A percentile compares a stretch with the other conserved stretches of the same genome.
These are phyloP conservation scores for Meghimatium bilineatum DNA, from an alignment of 2,888 invertebrate species.

Conservation along the genomic window DNA sequence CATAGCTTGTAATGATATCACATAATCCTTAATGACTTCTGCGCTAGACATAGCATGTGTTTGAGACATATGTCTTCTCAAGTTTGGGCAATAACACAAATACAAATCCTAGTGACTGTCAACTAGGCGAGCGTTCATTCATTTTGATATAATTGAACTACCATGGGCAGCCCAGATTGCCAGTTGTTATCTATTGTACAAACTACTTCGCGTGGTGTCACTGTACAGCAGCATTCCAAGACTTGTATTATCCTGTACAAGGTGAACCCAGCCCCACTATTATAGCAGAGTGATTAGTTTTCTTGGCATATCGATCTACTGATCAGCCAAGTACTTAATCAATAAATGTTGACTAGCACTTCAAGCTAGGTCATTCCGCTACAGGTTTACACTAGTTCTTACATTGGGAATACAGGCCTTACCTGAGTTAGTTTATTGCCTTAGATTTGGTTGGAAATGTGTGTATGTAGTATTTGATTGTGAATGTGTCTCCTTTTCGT, in stretches of 20 bases:
- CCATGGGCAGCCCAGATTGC: neutral
- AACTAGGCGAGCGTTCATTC: no score
- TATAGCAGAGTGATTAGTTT: slow-evolving; percentile 14
- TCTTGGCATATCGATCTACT: slow-evolving; percentile 21
- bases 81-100: no score
- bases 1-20: no score
- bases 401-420: neutral
- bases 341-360: slow-evolving; percentile 4
- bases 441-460: no score
- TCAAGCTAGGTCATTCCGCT: neutral
- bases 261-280: neutral
- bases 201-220: neutral
- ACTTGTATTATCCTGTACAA: slow-evolving; percentile 14
- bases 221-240: slow-evolving; percentile 1
- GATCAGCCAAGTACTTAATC: slow-evolving; percentile 26
- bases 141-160: neutral
- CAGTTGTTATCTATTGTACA: neutral
- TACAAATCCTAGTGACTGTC: no score
- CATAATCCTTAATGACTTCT: no score
- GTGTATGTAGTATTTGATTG: neutral
- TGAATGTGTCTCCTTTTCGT: neutral
- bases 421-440: neutral
- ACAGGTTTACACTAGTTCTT: neutral
- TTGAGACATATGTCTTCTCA: no score
- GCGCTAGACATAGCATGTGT: no score